These are phyloP conservation scores for Pomatorhinus ruficollis DNA, from an alignment of 2,113 vertebrate genomes.

Conservation along the genomic window DNA sequence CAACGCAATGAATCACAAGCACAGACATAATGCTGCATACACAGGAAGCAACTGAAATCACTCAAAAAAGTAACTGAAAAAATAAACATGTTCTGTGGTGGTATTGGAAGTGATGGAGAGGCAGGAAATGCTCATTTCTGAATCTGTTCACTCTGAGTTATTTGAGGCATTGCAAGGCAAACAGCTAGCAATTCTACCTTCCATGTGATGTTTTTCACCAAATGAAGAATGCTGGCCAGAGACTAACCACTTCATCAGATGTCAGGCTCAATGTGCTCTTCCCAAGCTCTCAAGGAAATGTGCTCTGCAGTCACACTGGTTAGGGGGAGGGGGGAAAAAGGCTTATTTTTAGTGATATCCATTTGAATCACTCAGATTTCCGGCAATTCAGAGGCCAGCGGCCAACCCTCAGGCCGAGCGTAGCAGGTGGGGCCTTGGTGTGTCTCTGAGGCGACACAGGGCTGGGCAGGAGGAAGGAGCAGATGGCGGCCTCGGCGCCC, in stretches of 20 bases:
- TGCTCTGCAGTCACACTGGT: not conserved
- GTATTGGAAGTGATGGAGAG: not conserved
- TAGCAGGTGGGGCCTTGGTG: not conserved
- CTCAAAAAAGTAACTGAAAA: not conserved
- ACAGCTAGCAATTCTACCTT: not conserved
- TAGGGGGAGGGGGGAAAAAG: not conserved
- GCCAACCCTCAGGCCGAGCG: not conserved
- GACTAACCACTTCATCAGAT: not conserved
- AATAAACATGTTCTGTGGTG: not conserved
- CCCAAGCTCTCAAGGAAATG: not conserved
- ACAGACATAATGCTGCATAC: not conserved
- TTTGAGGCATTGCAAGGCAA: not conserved
- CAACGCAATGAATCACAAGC: constrained; percentile 36
- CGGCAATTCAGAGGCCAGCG: not conserved
- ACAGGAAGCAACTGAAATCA: not conserved
- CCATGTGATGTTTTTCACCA: not conserved
- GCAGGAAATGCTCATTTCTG: not conserved
- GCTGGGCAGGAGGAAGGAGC: not conserved
- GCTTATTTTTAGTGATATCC: not conserved
- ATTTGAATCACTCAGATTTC: not conserved
- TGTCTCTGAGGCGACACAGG: not conserved
- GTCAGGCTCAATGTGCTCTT: not conserved
- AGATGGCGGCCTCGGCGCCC: not conserved
- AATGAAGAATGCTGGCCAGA: not conserved
- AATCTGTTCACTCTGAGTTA: not conserved